Evolutionary conservation across 2,888 invertebrate species (phyloP).

Genomic region (Plagodis dolabraria): DNA sequence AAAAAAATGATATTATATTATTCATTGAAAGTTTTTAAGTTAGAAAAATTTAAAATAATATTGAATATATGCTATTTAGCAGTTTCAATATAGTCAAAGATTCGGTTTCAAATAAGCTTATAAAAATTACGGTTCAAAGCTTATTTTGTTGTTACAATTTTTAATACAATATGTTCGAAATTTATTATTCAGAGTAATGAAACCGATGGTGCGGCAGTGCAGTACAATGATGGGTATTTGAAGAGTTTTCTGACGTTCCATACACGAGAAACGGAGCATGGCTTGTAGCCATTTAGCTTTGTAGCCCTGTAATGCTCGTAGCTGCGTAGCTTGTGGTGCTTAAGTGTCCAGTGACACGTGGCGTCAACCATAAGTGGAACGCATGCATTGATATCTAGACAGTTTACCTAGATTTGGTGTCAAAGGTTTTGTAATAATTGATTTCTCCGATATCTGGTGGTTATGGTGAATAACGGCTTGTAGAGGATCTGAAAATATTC

Average conservation of each 20-base stretch:
- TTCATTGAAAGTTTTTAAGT: no score
- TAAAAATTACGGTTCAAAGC: no score
- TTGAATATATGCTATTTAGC: no score
- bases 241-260: slow-evolving; percentile 34
- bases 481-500: no score
- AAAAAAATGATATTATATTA: no score
- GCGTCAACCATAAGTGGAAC: slow-evolving; percentile 44
- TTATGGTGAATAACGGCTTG: no score
- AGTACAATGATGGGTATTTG: slow-evolving; percentile 20
- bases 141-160: neutral
- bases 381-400: slow-evolving; percentile 15
- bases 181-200: slow-evolving; percentile 12
- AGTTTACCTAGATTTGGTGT: no score
- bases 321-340: slow-evolving; percentile 14
- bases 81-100: no score
- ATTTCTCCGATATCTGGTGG: no score
- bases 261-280: slow-evolving; percentile 7
- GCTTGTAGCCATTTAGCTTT: slow-evolving; percentile 18
- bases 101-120: no score
- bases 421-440: no score
- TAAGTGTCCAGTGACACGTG: slow-evolving; percentile 40
- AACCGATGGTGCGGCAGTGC: slow-evolving; percentile 2
- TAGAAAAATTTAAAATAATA: no score
- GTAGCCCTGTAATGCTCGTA: slow-evolving; percentile 12
- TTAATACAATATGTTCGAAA: neutral